Base-by-base conservation (phyloP, 2,888 invertebrate species). In the Andrena dorsata region DNA sequence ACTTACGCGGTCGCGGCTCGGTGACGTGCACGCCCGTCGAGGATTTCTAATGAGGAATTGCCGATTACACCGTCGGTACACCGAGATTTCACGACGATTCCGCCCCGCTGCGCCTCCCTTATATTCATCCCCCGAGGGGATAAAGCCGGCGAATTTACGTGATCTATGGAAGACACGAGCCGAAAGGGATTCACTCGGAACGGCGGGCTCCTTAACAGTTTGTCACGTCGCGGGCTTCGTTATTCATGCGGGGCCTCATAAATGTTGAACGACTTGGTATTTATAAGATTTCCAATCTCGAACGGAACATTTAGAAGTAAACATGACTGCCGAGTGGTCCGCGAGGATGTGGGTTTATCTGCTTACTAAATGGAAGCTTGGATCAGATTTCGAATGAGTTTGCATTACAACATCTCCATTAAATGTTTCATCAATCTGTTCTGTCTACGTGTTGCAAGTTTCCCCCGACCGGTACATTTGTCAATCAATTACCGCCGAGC, bases 21-120 rank as follows among this genome's bases (percentile, higher is more conserved):
- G 77, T 72, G 80, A 86, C 82, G 86, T 60, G 79, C 82, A 80
- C 49, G 63, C 65, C 41, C 68, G 60, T 53, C 63, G 79, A 83
- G 83, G 76, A 85, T 85, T 83, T 87, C 81, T 87, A 87, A 87
- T 85, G 85, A 85, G 87, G 85, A 87, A 87, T 83, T 85, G 83
- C 87, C 87, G 82, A 87, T 87, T 87, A 87, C 77, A 64, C 56
- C 51, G 23, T 69, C 72, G 71, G 76, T 65, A 75, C 35, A 60
- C 41, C 51, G 79, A 76, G 85, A 82, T 83, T 75, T 65, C 76
- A 20, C 63, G 69, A 76, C 76, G 72, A 76, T 72, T 80, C 47
- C 63, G 49, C 51, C n/a, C 26, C 47, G 23, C 23, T 35, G 53
- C 35, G 28, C 20, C 60, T 80, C 60, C 65, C 66, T 51, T 4